Base-by-base conservation (phyloP, 2,888 invertebrate genomes). In the Ceraclea dissimilis region DNA sequence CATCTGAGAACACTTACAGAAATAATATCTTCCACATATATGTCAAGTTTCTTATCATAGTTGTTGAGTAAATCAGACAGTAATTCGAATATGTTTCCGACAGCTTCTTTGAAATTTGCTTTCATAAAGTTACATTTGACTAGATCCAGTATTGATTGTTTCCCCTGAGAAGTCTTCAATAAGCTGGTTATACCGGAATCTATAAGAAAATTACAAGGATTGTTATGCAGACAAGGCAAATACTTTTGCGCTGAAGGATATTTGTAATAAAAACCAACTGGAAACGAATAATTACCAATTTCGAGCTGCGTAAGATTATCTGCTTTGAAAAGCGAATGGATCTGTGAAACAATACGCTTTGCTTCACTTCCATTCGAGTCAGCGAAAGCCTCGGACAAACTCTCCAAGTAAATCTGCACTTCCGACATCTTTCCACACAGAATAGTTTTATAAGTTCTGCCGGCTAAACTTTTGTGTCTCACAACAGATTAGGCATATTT, bases 21-120 rank as follows among this genome's bases (percentile, higher is more conserved):
- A 17, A 58, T 50, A 43, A 60, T 60, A n/a, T 58, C 48, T 19
- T 60, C 49, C 10, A 60, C 54, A 21, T 60, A 58, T 2, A 50
- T 34, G 44, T 58, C 55, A 17, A 60, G 33, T 49, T 60, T 58
- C 2, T n/a, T 34, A 21, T 20, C 39, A 34, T 49, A 53, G 21
- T 52, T 52, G 11, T 53, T 48, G 1, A 60, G 51, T 4, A 60
- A 34, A 13, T 31, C 46, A 1, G 52, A 34, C 13, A 58, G 47
- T 6, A 58, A 39, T 21, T 39, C 17, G 11, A 60, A 56, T 17
- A 48, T 21, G n/a, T 51, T 49, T 47, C 56, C 50, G n/a, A 58
- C 56, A 26, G 49, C 33, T 2, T 22, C 39, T 16, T 18, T 13
- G 18, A 56, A 58, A 1, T 22, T 46, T 8, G 39, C 26, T 47